Conservation (phyloP, 2,888 invertebrate genomes). For the Philonicus albiceps region DNA sequence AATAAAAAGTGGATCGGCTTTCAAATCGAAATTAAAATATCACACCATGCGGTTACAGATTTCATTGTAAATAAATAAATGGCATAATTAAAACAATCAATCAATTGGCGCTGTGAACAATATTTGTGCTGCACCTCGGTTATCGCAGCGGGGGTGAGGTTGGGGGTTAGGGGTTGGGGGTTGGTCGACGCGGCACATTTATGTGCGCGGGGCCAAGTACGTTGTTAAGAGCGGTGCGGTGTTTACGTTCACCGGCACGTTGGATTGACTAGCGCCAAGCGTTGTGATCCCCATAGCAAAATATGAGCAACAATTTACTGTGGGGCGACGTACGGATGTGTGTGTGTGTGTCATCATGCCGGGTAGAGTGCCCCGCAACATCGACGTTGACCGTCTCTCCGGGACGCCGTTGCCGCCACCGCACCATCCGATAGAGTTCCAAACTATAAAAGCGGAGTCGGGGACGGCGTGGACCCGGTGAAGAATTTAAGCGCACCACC, state of each 20-base stretch:
- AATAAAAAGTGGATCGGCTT: constrained; percentile 42
- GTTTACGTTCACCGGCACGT: constrained; percentile 30
- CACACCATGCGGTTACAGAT: constrained; percentile 44
- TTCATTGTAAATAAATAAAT: constrained; percentile 47
- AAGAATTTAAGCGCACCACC: constrained; percentile 12
- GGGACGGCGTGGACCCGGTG: background rate
- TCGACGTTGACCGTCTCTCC: background rate
- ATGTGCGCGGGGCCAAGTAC: constrained; percentile 23
- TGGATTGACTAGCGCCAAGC: constrained; percentile 20
- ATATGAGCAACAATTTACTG: constrained; percentile 22
- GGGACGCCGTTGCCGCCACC: background rate
- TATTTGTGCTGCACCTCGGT: constrained; percentile 36
- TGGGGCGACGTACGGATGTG: background rate
- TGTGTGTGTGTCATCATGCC: constrained; percentile 12
- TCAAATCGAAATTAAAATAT: constrained; percentile 44
- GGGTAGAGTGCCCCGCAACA: background rate
- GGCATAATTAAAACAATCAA: constrained; percentile 47
- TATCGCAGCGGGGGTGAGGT: background rate
- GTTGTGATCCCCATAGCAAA: constrained; percentile 16
- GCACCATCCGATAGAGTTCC: background rate
- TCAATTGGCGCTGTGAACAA: constrained; percentile 41
- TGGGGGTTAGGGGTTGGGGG: background rate
- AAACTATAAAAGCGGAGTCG: background rate
- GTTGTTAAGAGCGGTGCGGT: constrained; percentile 12
- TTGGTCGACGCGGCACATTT: background rate